A percentile compares a stretch with the other conserved stretches of the same genome.
phyloP scores from a whole-genome alignment of 2,797 vertebrate genomes.

The Prunella strophiata region DNA sequence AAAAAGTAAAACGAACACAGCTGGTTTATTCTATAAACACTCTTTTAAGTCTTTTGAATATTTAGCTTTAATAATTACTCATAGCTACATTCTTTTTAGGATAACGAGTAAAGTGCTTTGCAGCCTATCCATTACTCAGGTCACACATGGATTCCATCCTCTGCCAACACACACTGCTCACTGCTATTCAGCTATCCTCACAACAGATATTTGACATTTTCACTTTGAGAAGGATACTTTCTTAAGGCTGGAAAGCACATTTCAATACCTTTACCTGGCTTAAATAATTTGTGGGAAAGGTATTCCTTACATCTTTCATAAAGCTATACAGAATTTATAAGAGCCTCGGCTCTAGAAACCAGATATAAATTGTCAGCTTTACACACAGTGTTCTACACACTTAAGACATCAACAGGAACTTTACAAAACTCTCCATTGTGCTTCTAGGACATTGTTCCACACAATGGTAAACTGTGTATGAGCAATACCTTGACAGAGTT shows the following conservation, averaged over 20 bases:
- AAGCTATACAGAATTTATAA: background rate
- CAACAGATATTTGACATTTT: background rate
- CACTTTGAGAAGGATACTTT: background rate
- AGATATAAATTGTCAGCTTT: background rate
- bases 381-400: background rate
- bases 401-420: background rate
- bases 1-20: background rate
- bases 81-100: background rate
- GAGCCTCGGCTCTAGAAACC: background rate
- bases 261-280: background rate
- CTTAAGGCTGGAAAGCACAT: background rate
- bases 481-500: conserved; percentile 54
- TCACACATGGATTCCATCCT: background rate
- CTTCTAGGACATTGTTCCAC: background rate
- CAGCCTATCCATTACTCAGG: background rate
- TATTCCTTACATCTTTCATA: background rate
- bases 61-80: background rate
- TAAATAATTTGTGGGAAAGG: background rate
- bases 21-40: background rate
- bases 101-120: background rate
- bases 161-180: background rate
- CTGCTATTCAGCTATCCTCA: background rate
- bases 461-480: background rate
- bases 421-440: background rate
- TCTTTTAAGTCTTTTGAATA: background rate